Percentiles rank a stretch among this genome's conserved stretches.
Conservation (phyloP, 2,888 invertebrate species). For the Xanthostigma xanthostigma region DNA sequence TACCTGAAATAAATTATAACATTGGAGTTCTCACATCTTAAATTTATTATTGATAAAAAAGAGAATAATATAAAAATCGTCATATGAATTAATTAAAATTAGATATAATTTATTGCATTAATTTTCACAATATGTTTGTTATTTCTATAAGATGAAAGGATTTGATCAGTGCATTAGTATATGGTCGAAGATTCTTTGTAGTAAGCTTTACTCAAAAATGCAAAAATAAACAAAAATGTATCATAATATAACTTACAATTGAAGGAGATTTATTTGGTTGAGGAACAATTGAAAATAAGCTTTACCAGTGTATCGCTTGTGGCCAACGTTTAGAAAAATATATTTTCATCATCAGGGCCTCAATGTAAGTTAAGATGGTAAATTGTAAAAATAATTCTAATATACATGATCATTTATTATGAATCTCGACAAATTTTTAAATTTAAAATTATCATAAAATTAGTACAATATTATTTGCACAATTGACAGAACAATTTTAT, state of each 20-base stretch:
- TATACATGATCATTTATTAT: no score
- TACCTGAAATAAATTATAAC: constrained; percentile 40
- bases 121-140: constrained; percentile 7
- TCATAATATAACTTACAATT: constrained; percentile 46
- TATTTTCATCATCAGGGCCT: no score
- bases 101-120: background rate
- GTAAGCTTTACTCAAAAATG: background rate
- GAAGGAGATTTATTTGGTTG: no score
- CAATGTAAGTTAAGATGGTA: no score
- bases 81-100: background rate
- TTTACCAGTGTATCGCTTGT: no score
- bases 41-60: background rate
- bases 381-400: no score
- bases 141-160: background rate
- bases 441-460: no score
- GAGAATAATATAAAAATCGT: background rate
- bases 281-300: no score
- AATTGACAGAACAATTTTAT: no score
- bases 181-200: background rate
- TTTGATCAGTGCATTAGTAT: background rate
- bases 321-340: no score
- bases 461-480: no score
- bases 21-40: background rate
- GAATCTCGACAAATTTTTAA: no score
- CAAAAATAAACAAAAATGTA: background rate